A percentile compares a stretch with the other conserved stretches of the same genome.
Evolutionary conservation across 2,888 invertebrate species (phyloP).

Genomic region (Cephus runcator): DNA sequence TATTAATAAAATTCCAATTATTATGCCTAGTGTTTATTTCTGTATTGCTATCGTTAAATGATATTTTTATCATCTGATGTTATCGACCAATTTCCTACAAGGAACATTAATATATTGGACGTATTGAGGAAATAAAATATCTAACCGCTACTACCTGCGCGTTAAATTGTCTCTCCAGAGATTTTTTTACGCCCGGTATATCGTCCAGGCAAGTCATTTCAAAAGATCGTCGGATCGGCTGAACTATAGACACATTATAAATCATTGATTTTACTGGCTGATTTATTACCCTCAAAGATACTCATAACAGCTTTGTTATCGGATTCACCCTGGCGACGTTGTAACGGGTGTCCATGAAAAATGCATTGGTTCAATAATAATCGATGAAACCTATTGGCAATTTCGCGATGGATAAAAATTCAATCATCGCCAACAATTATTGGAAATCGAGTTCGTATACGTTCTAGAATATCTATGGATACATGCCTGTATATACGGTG

Average conservation of each 20-base stretch:
- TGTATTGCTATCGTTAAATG: not conserved
- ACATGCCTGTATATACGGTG: not conserved
- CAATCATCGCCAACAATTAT: not conserved
- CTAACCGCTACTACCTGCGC: not conserved
- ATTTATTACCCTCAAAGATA: not conserved
- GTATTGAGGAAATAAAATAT: not conserved
- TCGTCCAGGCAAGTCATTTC: not conserved
- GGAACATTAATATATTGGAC: not conserved
- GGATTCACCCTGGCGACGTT: not conserved
- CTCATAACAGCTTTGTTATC: constrained; percentile 1
- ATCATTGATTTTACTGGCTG: not conserved
- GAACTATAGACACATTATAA: not conserved
- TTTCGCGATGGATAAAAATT: not conserved
- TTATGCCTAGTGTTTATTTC: not conserved
- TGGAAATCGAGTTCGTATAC: not conserved
- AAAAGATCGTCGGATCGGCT: not conserved
- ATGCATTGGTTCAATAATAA: not conserved
- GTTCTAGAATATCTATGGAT: not conserved
- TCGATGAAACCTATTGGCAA: not conserved
- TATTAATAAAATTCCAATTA: not conserved
- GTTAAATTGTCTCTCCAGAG: not conserved
- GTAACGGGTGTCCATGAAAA: not conserved
- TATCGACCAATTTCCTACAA: not conserved
- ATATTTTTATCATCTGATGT: not conserved
- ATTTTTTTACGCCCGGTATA: not conserved